Conservation (phyloP, 2,797 vertebrate genomes). For the Sebastes goodei region DNA sequence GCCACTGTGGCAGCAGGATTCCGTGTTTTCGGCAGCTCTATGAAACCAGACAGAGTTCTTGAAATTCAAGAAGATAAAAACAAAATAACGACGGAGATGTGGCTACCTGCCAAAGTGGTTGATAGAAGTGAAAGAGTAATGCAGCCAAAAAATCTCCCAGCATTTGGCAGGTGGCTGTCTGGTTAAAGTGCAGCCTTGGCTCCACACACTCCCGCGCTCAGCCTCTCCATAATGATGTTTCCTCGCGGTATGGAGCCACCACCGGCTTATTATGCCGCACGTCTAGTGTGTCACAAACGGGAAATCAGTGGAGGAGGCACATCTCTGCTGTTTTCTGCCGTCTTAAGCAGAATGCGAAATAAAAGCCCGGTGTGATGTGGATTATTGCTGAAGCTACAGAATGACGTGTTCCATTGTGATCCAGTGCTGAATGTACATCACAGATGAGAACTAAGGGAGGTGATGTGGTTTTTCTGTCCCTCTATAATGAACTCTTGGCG, state of each 20-base stretch:
- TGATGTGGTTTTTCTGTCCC: not conserved
- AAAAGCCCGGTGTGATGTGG: conserved; percentile 23
- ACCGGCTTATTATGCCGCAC: conserved; percentile 35
- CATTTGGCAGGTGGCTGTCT: too few species aligned
- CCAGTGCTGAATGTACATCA: conserved; percentile 10
- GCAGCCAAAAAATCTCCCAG: too few species aligned
- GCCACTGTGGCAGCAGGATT: not conserved
- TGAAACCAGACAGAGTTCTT: conserved; percentile 24
- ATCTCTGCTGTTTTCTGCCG: conserved; percentile 48
- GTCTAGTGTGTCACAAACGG: conserved; percentile 22
- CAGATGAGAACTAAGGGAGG: conserved; percentile 7
- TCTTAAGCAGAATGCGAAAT: conserved; percentile 58
- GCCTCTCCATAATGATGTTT: too few species aligned
- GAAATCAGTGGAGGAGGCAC: conserved; percentile 31
- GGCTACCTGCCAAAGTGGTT: too few species aligned
- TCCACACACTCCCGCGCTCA: too few species aligned
- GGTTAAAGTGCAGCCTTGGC: too few species aligned
- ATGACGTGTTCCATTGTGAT: conserved; percentile 42
- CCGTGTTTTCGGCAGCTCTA: conserved; percentile 12
- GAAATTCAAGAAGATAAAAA: not conserved
- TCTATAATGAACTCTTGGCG: not conserved
- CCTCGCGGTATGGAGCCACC: conserved; percentile 21
- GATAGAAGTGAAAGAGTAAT: too few species aligned
- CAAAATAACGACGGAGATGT: too few species aligned
- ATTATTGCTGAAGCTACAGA: conserved; percentile 53